A percentile compares a stretch with the other conserved stretches of the same genome.
These are phyloP conservation scores for Andrena cerasifolii DNA, from an alignment of 1,140 invertebrate species.

Conservation along the genomic window DNA sequence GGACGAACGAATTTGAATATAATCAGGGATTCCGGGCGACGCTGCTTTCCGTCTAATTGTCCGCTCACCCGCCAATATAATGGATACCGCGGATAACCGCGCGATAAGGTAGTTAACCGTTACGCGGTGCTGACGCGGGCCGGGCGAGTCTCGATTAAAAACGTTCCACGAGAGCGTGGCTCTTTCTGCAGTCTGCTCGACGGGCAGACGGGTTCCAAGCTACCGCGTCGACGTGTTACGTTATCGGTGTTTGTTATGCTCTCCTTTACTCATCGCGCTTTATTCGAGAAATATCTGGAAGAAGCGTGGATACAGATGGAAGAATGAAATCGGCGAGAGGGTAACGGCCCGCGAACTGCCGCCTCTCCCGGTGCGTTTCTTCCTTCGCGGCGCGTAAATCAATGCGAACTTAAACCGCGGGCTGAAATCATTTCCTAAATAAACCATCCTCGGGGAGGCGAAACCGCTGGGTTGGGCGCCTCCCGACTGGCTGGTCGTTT, in stretches of 20 bases:
- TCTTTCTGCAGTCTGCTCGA: no score
- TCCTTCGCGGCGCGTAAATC: slow-evolving; percentile 24
- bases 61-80: background rate
- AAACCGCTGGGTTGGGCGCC: slow-evolving; percentile 8
- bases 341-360: slow-evolving; percentile 30
- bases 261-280: slow-evolving; percentile 14
- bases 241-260: slow-evolving; percentile 30
- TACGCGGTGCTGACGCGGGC: background rate
- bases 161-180: no score
- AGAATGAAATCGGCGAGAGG: background rate
- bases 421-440: slow-evolving; percentile 44
- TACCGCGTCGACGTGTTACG: background rate
- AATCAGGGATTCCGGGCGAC: slow-evolving; percentile 27
- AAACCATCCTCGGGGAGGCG: slow-evolving; percentile 35
- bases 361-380: slow-evolving; percentile 2
- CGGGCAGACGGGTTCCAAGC: no score
- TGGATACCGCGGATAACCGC: background rate
- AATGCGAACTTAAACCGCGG: background rate
- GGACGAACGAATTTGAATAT: slow-evolving; percentile 62
- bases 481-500: slow-evolving; percentile 16
- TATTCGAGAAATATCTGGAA: background rate
- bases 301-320: background rate
- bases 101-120: background rate
- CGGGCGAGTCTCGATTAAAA: slow-evolving; percentile 4
- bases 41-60: slow-evolving; percentile 50